These are phyloP conservation scores for Sinella curviseta DNA, from an alignment of 1,140 invertebrate genomes.

Conservation along the genomic window DNA sequence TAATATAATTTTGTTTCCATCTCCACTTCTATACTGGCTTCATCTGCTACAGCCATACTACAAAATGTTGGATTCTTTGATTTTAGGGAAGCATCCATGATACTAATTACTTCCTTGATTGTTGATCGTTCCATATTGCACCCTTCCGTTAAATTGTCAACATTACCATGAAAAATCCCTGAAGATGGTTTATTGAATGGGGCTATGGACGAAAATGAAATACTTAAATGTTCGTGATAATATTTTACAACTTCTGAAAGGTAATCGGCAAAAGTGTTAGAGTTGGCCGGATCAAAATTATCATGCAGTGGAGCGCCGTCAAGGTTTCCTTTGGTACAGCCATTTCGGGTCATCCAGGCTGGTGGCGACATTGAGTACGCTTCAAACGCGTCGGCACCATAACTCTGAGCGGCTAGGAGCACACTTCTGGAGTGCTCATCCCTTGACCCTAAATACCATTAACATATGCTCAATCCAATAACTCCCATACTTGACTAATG, in stretches of 20 bases:
- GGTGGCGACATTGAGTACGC: constrained; percentile 45
- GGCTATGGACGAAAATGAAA: constrained; percentile 36
- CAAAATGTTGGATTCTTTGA: constrained; percentile 31
- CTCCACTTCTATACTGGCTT: constrained; percentile 35
- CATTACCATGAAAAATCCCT: constrained; percentile 43
- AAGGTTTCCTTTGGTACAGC: constrained; percentile 45
- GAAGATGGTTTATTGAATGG: constrained; percentile 45
- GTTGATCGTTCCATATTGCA: constrained; percentile 38
- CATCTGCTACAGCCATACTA: constrained; percentile 38
- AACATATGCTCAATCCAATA: not conserved
- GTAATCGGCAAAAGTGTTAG: constrained; percentile 41
- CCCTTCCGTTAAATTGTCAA: constrained; percentile 35
- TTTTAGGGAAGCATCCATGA: constrained; percentile 1
- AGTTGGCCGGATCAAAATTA: constrained; percentile 38
- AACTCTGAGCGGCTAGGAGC: constrained; percentile 20
- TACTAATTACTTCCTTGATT: constrained; percentile 33
- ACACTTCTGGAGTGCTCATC: constrained; percentile 34
- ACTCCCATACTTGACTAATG: not conserved
- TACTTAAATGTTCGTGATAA: constrained; percentile 29
- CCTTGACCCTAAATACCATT: constrained; percentile 33
- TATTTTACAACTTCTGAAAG: constrained; percentile 42
- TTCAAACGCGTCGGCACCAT: constrained; percentile 43
- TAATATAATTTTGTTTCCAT: constrained; percentile 36
- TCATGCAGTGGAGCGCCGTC: constrained; percentile 36
- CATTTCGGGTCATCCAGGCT: constrained; percentile 43